Conservation (phyloP, 2,888 invertebrate species). For the Heliconius ismenius region DNA sequence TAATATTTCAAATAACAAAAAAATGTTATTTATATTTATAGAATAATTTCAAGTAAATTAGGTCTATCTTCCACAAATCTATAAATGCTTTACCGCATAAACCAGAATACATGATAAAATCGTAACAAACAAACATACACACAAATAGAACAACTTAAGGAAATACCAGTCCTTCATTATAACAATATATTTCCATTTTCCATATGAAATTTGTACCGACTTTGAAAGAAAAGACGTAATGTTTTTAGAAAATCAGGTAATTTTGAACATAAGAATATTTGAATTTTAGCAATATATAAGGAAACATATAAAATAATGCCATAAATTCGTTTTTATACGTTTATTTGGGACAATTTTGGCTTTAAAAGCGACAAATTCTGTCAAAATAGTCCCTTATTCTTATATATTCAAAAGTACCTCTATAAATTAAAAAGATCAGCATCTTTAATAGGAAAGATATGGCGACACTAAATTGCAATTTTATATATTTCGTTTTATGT, state of each 20-base stretch:
- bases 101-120: conserved; percentile 33
- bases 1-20: too few relatives aligned
- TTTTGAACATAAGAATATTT: neutral
- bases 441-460: neutral
- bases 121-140: conserved; percentile 25
- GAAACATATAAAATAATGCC: conserved; percentile 14
- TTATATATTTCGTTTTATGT: neutral
- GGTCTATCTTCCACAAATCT: conserved; percentile 25
- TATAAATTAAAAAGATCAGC: neutral
- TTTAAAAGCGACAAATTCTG: conserved; percentile 5
- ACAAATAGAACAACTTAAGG: conserved; percentile 41
- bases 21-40: too few relatives aligned
- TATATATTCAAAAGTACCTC: conserved; percentile 1
- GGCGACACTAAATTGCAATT: neutral
- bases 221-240: conserved; percentile 7
- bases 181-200: conserved; percentile 20
- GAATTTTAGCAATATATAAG: conserved; percentile 18
- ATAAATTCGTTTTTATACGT: neutral
- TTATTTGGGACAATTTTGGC: neutral
- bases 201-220: conserved; percentile 15
- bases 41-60: conserved; percentile 5
- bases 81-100: conserved; percentile 29
- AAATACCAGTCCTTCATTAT: conserved; percentile 45
- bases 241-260: neutral
- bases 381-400: neutral